Conservation (phyloP, 2,888 invertebrate species). For the Bursaphelenchus okinawaensis region DNA sequence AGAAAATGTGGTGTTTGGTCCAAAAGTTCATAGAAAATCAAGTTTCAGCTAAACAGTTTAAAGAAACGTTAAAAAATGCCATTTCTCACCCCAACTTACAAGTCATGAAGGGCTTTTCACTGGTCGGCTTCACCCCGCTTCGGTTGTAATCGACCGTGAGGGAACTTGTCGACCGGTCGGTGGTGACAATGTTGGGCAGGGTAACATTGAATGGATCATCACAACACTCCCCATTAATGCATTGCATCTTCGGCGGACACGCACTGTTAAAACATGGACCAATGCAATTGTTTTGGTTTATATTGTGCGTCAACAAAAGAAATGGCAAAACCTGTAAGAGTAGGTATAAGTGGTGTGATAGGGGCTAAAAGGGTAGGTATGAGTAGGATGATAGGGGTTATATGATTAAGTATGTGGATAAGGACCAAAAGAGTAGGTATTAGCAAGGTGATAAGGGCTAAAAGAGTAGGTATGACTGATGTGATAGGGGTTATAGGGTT, state of each 20-base stretch:
- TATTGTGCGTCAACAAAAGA: slow-evolving; percentile 11
- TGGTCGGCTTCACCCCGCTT: background rate
- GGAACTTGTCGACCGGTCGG: background rate
- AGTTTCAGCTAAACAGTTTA: background rate
- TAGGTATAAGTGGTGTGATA: too few relatives aligned
- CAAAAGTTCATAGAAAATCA: too few relatives aligned
- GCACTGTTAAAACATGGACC: slow-evolving; percentile 2
- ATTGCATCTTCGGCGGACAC: slow-evolving; percentile 4
- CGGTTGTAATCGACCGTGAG: background rate
- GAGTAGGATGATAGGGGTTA: too few relatives aligned
- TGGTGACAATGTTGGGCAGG: background rate
- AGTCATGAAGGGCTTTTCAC: background rate
- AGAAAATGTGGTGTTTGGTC: background rate
- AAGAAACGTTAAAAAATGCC: background rate
- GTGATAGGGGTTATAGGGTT: too few relatives aligned
- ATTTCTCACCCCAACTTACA: background rate
- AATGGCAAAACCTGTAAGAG: slow-evolving; percentile 8
- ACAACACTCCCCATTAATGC: slow-evolving; percentile 13
- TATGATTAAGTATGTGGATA: too few relatives aligned
- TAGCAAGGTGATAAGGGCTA: too few relatives aligned
- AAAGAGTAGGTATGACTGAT: too few relatives aligned
- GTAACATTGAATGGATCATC: background rate
- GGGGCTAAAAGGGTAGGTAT: too few relatives aligned
- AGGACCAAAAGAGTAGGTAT: too few relatives aligned
- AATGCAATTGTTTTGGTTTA: slow-evolving; percentile 3